Evolutionary conservation across 2,113 vertebrate species (phyloP), one percentile per base, ranked within the genome.

Genomic region (Aegotheles bennettii): DNA sequence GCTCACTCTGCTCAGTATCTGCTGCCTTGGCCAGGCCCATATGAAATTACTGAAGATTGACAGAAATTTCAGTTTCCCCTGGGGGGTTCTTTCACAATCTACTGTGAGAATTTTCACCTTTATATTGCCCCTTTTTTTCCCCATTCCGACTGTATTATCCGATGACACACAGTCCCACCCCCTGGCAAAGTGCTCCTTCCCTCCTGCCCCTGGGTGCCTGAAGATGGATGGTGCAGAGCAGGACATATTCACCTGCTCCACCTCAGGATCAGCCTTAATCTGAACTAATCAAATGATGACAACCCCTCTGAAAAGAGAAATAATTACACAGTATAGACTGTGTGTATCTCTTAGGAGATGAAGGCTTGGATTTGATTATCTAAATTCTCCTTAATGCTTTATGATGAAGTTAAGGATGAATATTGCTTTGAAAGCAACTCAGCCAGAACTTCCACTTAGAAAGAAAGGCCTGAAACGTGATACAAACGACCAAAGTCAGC

Each of bases 301-400:
- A 82, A 81, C 38, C 70, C 76, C 48, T 85, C 86, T 69, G 85
- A 75, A 88, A 71, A 77, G 83, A 77, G 90, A 93, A 96, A 89
- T 84, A 93, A 96, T 95, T 90, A 86, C 87, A 43, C 29, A 69
- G 73, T 71, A 89, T 79, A 24, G 90, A 94, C 90, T 70, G 63
- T 50, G 64, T 17, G 25, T 59, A 84, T 73, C 90, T 87, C 87
- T 77, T 33, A 87, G 78, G 86, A 84, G 87, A 93, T 51, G 89
- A 89, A 74, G 85, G 85, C 80, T 90, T 45, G 59, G 87, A 87
- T 94, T 96, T 95, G 88, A 97, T 97, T 95, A 93, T 80, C 94
- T 95, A 92, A 88, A 92, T 84, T 87, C 86, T 77, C 90, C 87
- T 87, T 91, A 93, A 69, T 93, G 83, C 91, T 94, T 75, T 92